Evolutionary conservation across 64 coral and sea anemone species (phyloP).

Genomic region (Trachythela sp.): DNA sequence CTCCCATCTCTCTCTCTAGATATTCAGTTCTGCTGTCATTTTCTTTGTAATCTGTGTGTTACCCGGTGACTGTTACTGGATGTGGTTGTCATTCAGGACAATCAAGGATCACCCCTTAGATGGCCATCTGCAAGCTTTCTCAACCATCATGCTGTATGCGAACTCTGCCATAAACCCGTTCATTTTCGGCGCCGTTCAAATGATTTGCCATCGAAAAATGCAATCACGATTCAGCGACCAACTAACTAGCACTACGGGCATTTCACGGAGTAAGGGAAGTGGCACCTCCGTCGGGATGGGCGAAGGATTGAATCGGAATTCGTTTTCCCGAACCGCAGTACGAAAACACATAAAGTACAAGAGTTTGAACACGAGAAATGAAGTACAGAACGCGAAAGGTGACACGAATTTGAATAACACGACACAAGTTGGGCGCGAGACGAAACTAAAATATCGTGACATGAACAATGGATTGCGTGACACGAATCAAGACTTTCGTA

Average conservation of each 20-base stretch:
- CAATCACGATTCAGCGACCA: neutral
- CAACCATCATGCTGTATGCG: conserved; percentile 74
- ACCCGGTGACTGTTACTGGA: conserved; percentile 11
- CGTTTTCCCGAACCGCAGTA: neutral
- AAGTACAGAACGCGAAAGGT: neutral
- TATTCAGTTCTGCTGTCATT: neutral
- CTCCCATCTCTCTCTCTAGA: neutral
- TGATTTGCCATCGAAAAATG: neutral
- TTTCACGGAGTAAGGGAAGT: neutral
- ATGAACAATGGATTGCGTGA: neutral
- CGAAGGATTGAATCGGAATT: neutral
- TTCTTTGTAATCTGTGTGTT: neutral
- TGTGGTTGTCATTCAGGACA: neutral
- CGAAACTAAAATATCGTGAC: neutral
- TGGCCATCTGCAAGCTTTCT: conserved; percentile 32
- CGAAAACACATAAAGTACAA: neutral
- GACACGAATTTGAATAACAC: neutral
- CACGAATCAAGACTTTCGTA: neutral
- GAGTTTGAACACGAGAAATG: neutral
- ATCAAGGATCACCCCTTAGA: neutral
- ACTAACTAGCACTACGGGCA: neutral
- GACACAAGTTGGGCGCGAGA: neutral
- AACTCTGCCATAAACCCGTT: conserved; percentile 85
- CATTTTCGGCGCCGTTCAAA: conserved; percentile 55
- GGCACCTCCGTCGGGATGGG: neutral